Percentiles rank a stretch among this genome's conserved stretches.
Conservation (phyloP, 2,797 vertebrate genomes). For the Enteromius mattozi region DNA sequence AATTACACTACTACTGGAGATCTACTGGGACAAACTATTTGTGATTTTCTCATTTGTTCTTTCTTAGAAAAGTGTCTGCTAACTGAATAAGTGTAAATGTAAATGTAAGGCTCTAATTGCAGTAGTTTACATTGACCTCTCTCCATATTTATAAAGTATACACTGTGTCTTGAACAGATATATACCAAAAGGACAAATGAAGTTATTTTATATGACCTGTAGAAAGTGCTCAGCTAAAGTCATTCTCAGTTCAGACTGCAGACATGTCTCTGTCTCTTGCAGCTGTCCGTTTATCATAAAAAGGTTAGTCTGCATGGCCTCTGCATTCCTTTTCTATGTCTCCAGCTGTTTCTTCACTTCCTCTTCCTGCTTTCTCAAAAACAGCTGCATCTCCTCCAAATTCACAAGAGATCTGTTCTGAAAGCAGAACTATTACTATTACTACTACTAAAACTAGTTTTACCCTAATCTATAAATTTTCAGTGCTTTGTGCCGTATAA, state of each 20-base stretch:
- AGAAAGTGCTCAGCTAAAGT: conserved; percentile 14
- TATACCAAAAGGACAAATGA: background rate
- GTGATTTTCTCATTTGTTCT: background rate
- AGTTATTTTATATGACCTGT: conserved; percentile 24
- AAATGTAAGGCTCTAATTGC: background rate
- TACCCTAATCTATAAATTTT: conserved; percentile 54
- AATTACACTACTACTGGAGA: background rate
- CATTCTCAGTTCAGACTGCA: conserved; percentile 6
- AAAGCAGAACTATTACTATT: conserved; percentile 15
- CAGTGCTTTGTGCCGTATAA: conserved; percentile 1
- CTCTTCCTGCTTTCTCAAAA: conserved; percentile 53
- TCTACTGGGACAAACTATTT: background rate
- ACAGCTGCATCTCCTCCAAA: conserved; percentile 50
- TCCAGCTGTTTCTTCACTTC: conserved; percentile 45
- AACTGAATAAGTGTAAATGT: background rate
- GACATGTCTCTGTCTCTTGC: background rate
- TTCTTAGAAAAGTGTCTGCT: background rate
- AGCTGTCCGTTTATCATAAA: conserved; percentile 21
- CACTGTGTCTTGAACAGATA: background rate
- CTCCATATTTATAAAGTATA: background rate
- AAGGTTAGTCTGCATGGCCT: conserved; percentile 18
- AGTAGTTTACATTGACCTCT: no score
- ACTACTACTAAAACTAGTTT: background rate
- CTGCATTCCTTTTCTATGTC: background rate
- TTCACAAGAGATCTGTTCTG: conserved; percentile 37